Evolutionary conservation across 2,113 vertebrate species (phyloP).

Genomic region (Pygoscelis antarcticus): DNA sequence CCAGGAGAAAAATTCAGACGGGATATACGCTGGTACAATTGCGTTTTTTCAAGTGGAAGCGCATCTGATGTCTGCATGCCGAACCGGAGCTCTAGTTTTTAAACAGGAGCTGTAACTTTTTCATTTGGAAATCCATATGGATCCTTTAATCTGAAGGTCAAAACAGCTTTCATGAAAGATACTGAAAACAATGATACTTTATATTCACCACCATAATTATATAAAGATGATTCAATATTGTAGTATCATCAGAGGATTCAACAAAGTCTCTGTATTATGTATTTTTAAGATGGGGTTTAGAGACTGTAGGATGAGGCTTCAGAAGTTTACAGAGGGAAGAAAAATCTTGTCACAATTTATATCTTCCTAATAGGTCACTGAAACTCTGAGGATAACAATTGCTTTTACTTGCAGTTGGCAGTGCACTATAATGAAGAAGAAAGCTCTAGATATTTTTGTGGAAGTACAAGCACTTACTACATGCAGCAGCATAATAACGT

Average conservation of each 20-base stretch:
- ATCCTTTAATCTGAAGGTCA: conserved; percentile 55
- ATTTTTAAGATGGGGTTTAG: conserved; percentile 32
- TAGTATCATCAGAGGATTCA: conserved; percentile 30
- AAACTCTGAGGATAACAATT: conserved; percentile 21
- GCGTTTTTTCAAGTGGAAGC: conserved; percentile 51
- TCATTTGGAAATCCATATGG: conserved; percentile 52
- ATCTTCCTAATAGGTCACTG: conserved; percentile 29
- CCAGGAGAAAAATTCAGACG: conserved; percentile 58
- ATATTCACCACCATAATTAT: conserved; percentile 25
- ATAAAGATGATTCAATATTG: conserved; percentile 26
- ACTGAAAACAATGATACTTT: conserved; percentile 45
- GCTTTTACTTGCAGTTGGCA: neutral
- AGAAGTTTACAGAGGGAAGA: neutral
- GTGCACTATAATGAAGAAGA: neutral
- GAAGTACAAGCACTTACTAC: conserved; percentile 17
- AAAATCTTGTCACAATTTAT: neutral
- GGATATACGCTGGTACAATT: conserved; percentile 27
- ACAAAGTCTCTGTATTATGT: neutral
- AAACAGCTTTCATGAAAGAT: conserved; percentile 40
- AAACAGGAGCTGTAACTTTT: conserved; percentile 54
- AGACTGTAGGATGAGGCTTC: neutral
- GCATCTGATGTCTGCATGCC: neutral
- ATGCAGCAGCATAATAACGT: conserved; percentile 30
- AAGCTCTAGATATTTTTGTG: conserved; percentile 24
- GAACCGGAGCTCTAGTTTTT: conserved; percentile 33